Conservation (phyloP, 1,140 invertebrate genomes). For the Drosophila athabasca region DNA sequence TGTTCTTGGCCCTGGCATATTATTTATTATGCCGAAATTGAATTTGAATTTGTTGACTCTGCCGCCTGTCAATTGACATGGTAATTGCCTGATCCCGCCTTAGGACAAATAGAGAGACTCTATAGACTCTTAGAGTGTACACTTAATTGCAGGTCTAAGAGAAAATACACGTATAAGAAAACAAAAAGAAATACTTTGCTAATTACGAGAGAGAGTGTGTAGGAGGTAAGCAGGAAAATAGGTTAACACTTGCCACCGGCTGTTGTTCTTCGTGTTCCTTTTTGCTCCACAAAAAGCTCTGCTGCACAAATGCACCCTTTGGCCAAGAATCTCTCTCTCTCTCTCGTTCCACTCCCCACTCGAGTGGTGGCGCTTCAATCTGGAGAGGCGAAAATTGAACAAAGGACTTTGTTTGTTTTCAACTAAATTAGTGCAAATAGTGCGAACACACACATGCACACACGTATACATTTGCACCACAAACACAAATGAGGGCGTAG, state of each 20-base stretch:
- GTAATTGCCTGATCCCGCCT: conserved; percentile 48
- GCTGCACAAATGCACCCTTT: conserved; percentile 34
- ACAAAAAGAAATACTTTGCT: conserved; percentile 76
- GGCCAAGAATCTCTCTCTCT: conserved; percentile 44
- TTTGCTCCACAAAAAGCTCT: conserved; percentile 37
- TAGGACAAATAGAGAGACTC: conserved; percentile 2
- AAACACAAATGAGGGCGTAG: conserved; percentile 51
- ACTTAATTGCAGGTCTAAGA: conserved; percentile 41
- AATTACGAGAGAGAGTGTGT: conserved; percentile 55
- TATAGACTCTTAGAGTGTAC: conserved; percentile 7
- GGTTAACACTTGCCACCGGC: conserved; percentile 70
- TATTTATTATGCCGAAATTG: conserved; percentile 76
- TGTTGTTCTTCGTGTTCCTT: conserved; percentile 30
- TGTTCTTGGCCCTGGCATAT: conserved; percentile 54
- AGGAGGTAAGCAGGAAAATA: conserved; percentile 46
- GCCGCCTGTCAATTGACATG: conserved; percentile 48
- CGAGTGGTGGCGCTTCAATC: conserved; percentile 46
- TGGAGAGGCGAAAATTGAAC: conserved; percentile 78
- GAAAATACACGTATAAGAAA: conserved; percentile 43
- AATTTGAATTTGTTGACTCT: conserved; percentile 74
- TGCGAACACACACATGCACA: conserved; percentile 55
- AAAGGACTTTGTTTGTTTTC: conserved; percentile 82
- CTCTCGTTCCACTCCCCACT: neutral
- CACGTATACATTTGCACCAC: conserved; percentile 30
- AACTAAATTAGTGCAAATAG: conserved; percentile 83